Conservation (phyloP, 2,113 vertebrate genomes). For the Ivindomyrus marchei region DNA sequence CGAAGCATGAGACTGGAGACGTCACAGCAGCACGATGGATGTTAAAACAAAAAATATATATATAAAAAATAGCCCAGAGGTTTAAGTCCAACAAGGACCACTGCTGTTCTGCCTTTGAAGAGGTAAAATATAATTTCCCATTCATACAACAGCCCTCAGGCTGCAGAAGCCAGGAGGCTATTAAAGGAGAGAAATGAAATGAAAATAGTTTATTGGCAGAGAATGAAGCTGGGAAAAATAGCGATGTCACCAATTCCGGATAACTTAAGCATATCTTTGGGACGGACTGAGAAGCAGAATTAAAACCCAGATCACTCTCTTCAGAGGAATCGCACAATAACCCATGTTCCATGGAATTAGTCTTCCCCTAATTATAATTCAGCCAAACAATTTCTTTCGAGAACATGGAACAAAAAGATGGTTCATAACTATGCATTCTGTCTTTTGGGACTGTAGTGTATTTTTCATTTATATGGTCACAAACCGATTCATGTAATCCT, state of each 20-base stretch:
- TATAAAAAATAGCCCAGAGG: neutral
- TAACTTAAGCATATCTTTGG: neutral
- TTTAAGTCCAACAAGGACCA: neutral
- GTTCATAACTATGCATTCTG: neutral
- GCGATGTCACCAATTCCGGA: neutral
- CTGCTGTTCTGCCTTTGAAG: neutral
- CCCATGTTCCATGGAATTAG: neutral
- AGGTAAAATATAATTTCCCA: neutral
- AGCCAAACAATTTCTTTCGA: neutral
- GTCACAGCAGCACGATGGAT: neutral
- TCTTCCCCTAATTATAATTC: neutral
- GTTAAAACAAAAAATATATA: neutral
- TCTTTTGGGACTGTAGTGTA: neutral
- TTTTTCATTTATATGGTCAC: neutral
- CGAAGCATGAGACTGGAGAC: neutral
- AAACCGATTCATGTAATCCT: neutral
- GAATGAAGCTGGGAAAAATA: neutral
- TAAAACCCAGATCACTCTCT: neutral
- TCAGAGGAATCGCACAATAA: neutral
- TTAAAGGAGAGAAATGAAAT: neutral
- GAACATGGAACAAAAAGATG: neutral
- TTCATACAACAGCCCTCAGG: neutral
- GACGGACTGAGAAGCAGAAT: neutral
- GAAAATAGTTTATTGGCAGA: neutral
- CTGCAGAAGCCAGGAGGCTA: neutral